Conservation (phyloP, 2,797 vertebrate genomes). For the Ara ararauna region DNA sequence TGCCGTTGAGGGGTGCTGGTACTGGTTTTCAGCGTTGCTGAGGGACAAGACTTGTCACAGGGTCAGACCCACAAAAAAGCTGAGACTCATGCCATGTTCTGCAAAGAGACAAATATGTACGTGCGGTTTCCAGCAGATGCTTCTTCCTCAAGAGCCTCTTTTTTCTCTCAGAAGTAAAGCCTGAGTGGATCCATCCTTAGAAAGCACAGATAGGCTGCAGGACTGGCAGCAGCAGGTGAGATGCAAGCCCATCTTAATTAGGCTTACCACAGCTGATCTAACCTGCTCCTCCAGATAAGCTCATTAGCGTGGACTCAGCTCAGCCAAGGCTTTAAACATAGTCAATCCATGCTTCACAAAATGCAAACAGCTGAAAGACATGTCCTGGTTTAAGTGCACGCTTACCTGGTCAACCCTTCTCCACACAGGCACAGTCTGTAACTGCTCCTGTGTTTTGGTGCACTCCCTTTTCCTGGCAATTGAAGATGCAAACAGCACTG, state of each 20-base stretch:
- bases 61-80: neutral
- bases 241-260: neutral
- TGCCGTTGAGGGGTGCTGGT: neutral
- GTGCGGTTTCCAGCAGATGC: neutral
- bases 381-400: neutral
- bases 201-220: neutral
- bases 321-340: neutral
- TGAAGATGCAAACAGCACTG: neutral
- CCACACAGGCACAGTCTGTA: fast-evolving
- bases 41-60: neutral
- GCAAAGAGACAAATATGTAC: neutral
- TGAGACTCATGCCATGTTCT: fast-evolving
- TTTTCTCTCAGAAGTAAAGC: neutral
- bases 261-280: neutral
- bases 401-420: neutral
- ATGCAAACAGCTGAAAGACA: neutral
- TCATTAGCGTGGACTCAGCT: neutral
- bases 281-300: neutral
- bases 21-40: neutral
- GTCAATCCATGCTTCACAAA: neutral
- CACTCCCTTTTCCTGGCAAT: neutral
- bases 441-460: fast-evolving
- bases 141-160: neutral
- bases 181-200: neutral
- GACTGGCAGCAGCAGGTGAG: neutral